Percentiles rank a stretch among this genome's conserved stretches.
phyloP scores from a whole-genome alignment of 2,888 invertebrate genomes.

The Lamproptera curius region DNA sequence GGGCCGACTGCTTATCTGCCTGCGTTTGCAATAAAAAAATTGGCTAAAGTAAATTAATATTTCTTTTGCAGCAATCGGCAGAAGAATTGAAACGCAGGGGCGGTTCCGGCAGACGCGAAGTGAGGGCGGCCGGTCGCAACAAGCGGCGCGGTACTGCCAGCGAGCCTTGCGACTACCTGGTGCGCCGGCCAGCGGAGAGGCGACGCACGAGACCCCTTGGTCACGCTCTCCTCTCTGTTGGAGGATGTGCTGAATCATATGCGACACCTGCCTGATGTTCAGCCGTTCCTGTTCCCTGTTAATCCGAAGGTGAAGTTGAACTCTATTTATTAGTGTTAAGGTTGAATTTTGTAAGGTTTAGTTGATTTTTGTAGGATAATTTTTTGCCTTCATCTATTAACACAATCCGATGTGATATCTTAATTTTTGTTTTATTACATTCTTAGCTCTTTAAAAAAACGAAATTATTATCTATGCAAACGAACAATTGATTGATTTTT shows the following conservation, averaged over 20 bases:
- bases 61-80: conserved; percentile 80
- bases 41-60: too few species aligned
- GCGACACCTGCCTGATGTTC: conserved; percentile 93
- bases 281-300: conserved; percentile 96
- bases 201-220: conserved; percentile 96
- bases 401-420: too few species aligned
- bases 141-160: conserved; percentile 54
- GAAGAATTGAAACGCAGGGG: conserved; percentile 91
- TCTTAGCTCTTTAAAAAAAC: too few species aligned
- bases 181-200: conserved; percentile 84
- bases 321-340: too few species aligned
- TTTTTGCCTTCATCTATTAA: too few species aligned
- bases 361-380: too few species aligned
- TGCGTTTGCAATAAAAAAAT: too few species aligned
- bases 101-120: conserved; percentile 85
- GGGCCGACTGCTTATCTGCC: too few species aligned
- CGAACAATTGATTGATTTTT: too few species aligned
- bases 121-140: conserved; percentile 51
- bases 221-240: conserved; percentile 93
- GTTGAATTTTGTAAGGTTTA: too few species aligned
- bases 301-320: conserved; percentile 94
- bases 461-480: too few species aligned
- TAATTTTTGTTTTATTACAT: too few species aligned
- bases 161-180: conserved; percentile 88
- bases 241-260: conserved; percentile 96